Evolutionary conservation across 30 jellyfish, hydroid and myxozoan genomes (phyloP).

Genomic region (Aurelia coerulea): DNA sequence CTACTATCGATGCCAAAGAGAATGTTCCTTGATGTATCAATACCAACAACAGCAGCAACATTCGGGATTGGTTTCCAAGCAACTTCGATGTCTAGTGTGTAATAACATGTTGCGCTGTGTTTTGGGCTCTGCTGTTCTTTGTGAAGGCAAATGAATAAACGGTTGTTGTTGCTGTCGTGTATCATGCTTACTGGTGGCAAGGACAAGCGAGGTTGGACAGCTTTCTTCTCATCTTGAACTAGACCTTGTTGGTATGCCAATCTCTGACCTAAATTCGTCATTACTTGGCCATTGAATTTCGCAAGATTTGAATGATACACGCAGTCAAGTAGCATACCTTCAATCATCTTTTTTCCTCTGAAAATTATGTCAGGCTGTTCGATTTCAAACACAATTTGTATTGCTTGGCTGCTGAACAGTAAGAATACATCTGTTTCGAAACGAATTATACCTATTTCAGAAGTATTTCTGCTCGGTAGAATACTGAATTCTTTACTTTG

Average conservation of each 20-base stretch:
- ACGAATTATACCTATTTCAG: background rate
- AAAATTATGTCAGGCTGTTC: background rate
- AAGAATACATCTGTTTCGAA: background rate
- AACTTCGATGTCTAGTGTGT: background rate
- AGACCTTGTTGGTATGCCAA: constrained; percentile 1
- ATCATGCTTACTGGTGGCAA: background rate
- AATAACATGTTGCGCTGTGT: constrained; percentile 4
- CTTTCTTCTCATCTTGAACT: background rate
- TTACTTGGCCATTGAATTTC: constrained; percentile 21
- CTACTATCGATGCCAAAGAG: constrained; percentile 8
- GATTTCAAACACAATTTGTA: background rate
- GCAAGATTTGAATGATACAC: constrained; percentile 14
- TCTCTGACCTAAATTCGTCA: background rate
- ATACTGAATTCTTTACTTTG: background rate
- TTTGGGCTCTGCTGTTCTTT: background rate
- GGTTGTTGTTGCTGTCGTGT: background rate
- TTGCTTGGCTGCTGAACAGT: background rate
- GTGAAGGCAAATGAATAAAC: constrained; percentile 1
- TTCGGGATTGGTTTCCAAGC: background rate
- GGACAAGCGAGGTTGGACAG: background rate
- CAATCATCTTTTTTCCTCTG: background rate
- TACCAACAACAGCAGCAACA: constrained; percentile 13
- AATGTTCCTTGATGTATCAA: background rate
- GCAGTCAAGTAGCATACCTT: background rate
- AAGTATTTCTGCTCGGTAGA: background rate